Evolutionary conservation across 2,113 vertebrate genomes (phyloP).

Genomic region (Patagioenas fasciata): DNA sequence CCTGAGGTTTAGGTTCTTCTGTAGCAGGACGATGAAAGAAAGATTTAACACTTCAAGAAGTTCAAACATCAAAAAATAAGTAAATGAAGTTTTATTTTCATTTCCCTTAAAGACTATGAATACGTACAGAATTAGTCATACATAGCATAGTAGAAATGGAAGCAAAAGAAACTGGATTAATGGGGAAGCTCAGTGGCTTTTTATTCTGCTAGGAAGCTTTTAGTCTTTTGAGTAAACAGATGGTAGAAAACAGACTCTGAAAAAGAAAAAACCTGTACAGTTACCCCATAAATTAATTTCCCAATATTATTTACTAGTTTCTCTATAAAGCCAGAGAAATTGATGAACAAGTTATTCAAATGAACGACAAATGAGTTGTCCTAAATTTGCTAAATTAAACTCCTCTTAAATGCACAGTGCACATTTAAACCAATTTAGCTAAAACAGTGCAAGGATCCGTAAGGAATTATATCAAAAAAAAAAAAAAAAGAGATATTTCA

Average conservation of each 20-base stretch:
- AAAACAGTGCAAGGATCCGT: neutral
- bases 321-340: neutral
- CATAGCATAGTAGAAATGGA: rapidly evolving
- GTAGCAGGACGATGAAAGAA: neutral
- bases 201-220: neutral
- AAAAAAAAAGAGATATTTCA: neutral
- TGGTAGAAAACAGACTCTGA: neutral
- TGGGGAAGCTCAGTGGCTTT: rapidly evolving
- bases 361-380: neutral
- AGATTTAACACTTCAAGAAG: neutral
- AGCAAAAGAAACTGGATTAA: neutral
- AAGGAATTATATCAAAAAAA: no score
- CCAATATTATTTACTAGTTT: neutral
- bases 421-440: neutral
- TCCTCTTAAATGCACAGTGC: neutral
- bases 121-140: neutral
- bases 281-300: neutral
- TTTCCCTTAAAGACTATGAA: neutral
- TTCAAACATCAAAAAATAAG: neutral
- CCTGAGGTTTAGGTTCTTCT: neutral
- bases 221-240: neutral
- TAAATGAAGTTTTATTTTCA: neutral
- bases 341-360: neutral
- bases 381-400: neutral
- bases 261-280: neutral